Conservation (phyloP, 2,888 invertebrate genomes). For the Liodrosophila aerea region DNA sequence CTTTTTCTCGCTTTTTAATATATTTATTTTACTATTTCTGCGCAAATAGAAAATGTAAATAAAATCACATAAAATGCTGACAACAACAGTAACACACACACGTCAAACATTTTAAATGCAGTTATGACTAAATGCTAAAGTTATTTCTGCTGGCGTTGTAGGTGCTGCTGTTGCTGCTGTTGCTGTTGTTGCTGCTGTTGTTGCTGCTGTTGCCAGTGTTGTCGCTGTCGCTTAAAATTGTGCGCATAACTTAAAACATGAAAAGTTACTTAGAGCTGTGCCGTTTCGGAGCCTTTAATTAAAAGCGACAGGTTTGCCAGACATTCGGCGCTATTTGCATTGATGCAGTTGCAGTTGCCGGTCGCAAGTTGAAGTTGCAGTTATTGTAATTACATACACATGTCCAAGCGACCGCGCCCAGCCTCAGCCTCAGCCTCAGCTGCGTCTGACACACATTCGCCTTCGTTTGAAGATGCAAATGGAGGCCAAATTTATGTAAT, state of each 20-base stretch:
- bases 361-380: conserved; percentile 47
- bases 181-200: conserved; percentile 13
- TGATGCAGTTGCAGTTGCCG: conserved; percentile 40
- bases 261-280: conserved; percentile 71
- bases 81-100: conserved; percentile 30
- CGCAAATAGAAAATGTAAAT: conserved; percentile 26
- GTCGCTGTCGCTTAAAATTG: conserved; percentile 66
- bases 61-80: conserved; percentile 19
- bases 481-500: conserved; percentile 73
- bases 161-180: conserved; percentile 4
- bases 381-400: conserved; percentile 68
- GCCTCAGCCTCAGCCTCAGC: neutral
- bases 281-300: conserved; percentile 63
- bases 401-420: conserved; percentile 34
- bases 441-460: conserved; percentile 60
- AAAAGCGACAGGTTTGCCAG: conserved; percentile 73
- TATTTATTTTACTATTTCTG: conserved; percentile 14
- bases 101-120: conserved; percentile 64
- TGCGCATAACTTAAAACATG: conserved; percentile 71
- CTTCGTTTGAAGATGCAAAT: conserved; percentile 70
- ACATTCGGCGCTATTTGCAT: conserved; percentile 66
- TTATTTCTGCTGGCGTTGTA: conserved; percentile 43
- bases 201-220: conserved; percentile 15
- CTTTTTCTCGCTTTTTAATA: neutral
- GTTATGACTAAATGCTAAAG: conserved; percentile 75